Base-by-base conservation (phyloP, 53 echinoderm and acorn worm species). In the Apostichopus leukothele region DNA sequence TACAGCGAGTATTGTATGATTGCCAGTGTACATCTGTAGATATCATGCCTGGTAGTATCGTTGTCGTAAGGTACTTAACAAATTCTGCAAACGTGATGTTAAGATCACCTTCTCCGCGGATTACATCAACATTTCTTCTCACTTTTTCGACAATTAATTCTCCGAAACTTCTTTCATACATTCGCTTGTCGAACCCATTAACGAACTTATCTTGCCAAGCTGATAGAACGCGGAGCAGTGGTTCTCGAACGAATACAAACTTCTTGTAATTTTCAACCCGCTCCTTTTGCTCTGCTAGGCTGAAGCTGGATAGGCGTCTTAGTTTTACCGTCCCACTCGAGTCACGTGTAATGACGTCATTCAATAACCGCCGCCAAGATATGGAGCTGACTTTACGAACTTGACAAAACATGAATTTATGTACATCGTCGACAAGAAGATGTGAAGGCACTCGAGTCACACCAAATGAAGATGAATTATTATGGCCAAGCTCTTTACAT, bases 11-110 rank as follows among this genome's bases (percentile, higher is more conserved):
- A 78, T 88, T 67, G 83, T 95, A 95, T 1, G 93, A 71, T 76
- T 93, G 85, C 97, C 97, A 96, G 87, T 97, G 97, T 91, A 97
- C 90, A 57, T 95, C 94, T 18, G 76, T 79, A 19, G 23, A 59
- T 7, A 60, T 21, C 39, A 52, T 39, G 2, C 7, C 57, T 50
- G 68, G 39, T 19, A 50, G 50, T 12, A 66, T 6, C 23, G 14
- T 59, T 12, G 50, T 50, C 51, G 86, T 71, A 7, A 86, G 18
- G 23, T 86, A 86, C 13, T 54, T 20, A 14, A 86, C 54, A 86
- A 86, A 86, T 86, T 86, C 86, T 14, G 21, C 16, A 74, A 86
- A 86, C 6, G 86, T 86, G 74, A 86, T 53, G 23, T 86, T 86
- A 7, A 86, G 26, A 16, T 52, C 50, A 11, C 14, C 14, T 50